Evolutionary conservation across 1,140 invertebrate species (phyloP).

Genomic region (Choristoneura fumiferana): DNA sequence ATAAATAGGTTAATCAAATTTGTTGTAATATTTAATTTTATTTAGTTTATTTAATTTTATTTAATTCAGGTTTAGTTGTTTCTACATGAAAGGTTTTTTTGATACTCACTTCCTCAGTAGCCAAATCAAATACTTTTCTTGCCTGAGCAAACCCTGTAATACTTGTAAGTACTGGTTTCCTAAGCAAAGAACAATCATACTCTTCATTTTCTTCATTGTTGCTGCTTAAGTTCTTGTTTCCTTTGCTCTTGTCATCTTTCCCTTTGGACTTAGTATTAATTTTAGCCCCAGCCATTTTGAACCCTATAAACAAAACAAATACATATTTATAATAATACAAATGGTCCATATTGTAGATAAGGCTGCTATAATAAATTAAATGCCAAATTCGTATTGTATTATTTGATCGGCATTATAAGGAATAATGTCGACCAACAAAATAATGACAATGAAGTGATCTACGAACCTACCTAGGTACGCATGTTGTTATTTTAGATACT

Average conservation of each 20-base stretch:
- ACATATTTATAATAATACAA: no score
- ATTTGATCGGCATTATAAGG: neutral
- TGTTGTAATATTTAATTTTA: no score
- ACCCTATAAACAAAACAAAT: constrained; percentile 29
- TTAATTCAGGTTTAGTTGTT: no score
- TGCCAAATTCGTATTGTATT: no score
- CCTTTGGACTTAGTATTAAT: constrained; percentile 63
- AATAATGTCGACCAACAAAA: constrained; percentile 6
- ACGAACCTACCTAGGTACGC: neutral
- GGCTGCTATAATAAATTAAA: no score
- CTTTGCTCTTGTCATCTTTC: constrained; percentile 62
- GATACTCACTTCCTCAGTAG: constrained; percentile 79
- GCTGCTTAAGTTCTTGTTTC: constrained; percentile 42
- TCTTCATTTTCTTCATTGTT: constrained; percentile 56
- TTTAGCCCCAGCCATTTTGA: constrained; percentile 73
- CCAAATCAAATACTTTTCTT: constrained; percentile 79
- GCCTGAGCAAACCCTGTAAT: constrained; percentile 81
- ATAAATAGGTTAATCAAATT: neutral
- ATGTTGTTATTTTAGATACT: neutral
- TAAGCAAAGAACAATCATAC: constrained; percentile 79
- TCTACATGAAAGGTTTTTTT: constrained; percentile 15
- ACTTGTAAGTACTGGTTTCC: constrained; percentile 82
- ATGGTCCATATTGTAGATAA: no score
- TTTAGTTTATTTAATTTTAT: no score
- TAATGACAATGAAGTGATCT: constrained; percentile 9